Evolutionary conservation across 2,888 invertebrate genomes (phyloP).

Genomic region (Phaedon cochleariae): DNA sequence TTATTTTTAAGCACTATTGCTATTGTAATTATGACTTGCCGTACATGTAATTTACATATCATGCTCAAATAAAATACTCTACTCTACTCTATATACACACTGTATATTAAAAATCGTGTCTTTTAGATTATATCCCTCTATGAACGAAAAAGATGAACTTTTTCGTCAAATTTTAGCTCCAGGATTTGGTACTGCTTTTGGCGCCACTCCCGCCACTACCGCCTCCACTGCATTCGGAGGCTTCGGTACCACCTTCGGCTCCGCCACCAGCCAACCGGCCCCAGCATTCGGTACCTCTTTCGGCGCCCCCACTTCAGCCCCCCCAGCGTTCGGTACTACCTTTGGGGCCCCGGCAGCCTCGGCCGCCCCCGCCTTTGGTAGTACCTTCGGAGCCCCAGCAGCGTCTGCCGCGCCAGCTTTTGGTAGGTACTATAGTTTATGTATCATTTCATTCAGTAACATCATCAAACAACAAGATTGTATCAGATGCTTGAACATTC

Average conservation of each 20-base stretch:
- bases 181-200: slow-evolving; percentile 40
- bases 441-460: too few relatives aligned
- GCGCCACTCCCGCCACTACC: slow-evolving; percentile 48
- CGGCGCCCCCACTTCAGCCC: slow-evolving; percentile 42
- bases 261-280: slow-evolving; percentile 11
- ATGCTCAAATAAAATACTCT: too few relatives aligned
- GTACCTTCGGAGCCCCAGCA: slow-evolving; percentile 51
- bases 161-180: neutral
- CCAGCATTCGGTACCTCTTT: slow-evolving; percentile 55
- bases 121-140: too few relatives aligned
- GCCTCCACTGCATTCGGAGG: slow-evolving; percentile 36
- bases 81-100: too few relatives aligned
- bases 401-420: slow-evolving; percentile 56
- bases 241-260: slow-evolving; percentile 54
- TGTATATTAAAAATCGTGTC: too few relatives aligned
- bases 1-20: too few relatives aligned
- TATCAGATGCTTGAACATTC: too few relatives aligned
- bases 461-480: too few relatives aligned
- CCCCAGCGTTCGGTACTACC: slow-evolving; percentile 47
- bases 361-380: slow-evolving; percentile 54
- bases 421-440: too few relatives aligned
- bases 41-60: too few relatives aligned
- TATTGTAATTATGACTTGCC: too few relatives aligned
- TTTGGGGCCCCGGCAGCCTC: slow-evolving; percentile 41
- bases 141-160: too few relatives aligned